Base-by-base conservation (phyloP, 2,113 vertebrate genomes). In the Chloropsis cyanopogon region DNA sequence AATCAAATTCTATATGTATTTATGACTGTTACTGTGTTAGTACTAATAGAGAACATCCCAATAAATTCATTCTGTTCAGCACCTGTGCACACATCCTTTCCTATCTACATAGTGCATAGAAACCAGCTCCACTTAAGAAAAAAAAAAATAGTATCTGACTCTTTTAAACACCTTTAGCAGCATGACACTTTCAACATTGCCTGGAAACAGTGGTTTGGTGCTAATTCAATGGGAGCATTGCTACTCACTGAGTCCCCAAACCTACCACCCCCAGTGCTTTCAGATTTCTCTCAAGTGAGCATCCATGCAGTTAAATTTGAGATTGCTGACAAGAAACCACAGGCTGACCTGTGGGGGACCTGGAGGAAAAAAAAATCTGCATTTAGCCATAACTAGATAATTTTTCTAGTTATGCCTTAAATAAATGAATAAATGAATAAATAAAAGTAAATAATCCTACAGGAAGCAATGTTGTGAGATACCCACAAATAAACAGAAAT, bases 401-500 rank as follows among this genome's bases (percentile, higher is more conserved):
- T 90, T 53, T 82, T 86, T 42, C 11, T 35, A 15, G 14, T 76
- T 84, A 78, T 65, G 9, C 46, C 44, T 33, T 50, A 71, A 87
- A 77, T 70, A 83, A 93, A 65, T 82, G 52, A 87, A 65, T 37
- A 54, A 66, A 80, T 33, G 4, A 76, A 87, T 60, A 72, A 72
- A 80, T 83, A 54, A 65, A 84, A 68, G 42, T 64, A 93, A 94
- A 77, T 66, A 87, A 82, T 66, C 37, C 24, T 77, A 23, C n/a
- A 69, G 31, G 31, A 87, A 84, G 13, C 17, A 80, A 35, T 64
- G 33, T 42, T 94, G 49, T 71, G 49, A 84, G 52, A 81, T 4
- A 29, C 56, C 44, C 41, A 92, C 53, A 70, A 87, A 70, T 83
- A 95, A 93, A 86, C 41, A 93, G 71, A 95, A 96, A 94, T 76